These are phyloP conservation scores for Illadopsis cleaveri DNA, from an alignment of 2,113 vertebrate genomes.

Conservation along the genomic window DNA sequence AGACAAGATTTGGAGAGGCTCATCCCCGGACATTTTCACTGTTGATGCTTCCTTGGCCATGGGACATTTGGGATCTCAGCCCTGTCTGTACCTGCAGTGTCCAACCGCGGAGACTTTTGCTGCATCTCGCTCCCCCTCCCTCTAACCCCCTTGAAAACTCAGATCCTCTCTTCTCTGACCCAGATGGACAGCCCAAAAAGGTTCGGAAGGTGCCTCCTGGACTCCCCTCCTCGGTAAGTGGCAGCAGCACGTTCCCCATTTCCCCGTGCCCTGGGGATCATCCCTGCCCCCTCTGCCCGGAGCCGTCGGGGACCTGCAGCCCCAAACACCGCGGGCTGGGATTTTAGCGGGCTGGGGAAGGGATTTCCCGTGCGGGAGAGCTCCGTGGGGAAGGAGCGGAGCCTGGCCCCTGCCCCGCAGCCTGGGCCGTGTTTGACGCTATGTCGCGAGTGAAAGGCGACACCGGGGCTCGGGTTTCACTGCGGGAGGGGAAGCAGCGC, in stretches of 20 bases:
- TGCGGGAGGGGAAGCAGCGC: not conserved
- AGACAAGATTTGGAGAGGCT: not conserved
- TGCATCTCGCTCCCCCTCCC: not conserved
- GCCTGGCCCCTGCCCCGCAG: not conserved
- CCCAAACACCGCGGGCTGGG: fast-evolving
- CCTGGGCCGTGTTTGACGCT: not conserved
- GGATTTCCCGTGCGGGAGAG: fast-evolving
- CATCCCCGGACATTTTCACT: not conserved
- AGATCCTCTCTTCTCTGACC: not conserved
- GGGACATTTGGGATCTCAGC: not conserved
- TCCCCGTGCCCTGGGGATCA: not conserved
- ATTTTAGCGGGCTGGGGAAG: fast-evolving
- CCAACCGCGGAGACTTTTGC: not conserved
- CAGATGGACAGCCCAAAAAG: conserved; percentile 97
- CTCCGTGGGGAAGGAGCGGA: not conserved
- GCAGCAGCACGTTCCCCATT: fast-evolving
- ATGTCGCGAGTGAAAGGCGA: not conserved
- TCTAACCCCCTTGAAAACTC: not conserved
- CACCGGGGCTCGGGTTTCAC: not conserved
- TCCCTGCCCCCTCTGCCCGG: not conserved
- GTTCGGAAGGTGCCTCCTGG: conserved; percentile 96
- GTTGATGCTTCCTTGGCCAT: not conserved
- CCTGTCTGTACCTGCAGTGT: not conserved
- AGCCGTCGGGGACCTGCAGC: not conserved
- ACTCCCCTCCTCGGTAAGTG: conserved; percentile 95